Percentiles rank a stretch among this genome's conserved stretches.
phyloP scores from a whole-genome alignment of 1,140 invertebrate species.

The Cydia strobilella region DNA sequence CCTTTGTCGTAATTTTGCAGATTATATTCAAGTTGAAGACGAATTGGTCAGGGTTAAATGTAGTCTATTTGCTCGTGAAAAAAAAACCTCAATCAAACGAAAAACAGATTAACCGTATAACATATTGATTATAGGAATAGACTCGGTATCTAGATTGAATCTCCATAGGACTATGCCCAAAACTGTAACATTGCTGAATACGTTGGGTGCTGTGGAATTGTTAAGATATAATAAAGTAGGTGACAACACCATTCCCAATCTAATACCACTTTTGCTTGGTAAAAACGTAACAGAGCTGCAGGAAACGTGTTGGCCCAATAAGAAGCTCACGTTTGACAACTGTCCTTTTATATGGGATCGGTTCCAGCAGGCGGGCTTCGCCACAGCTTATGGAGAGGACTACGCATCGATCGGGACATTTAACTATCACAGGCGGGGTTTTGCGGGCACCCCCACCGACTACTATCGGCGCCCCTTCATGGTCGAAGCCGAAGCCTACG shows the following conservation, averaged over 20 bases:
- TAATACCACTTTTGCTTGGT: conserved; percentile 85
- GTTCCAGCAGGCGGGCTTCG: conserved; percentile 84
- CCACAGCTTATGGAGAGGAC: conserved; percentile 88
- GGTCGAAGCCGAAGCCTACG: conserved; percentile 76
- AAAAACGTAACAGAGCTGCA: conserved; percentile 79
- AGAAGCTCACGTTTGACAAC: conserved; percentile 49
- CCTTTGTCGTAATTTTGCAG: not conserved
- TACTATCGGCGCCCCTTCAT: conserved; percentile 88
- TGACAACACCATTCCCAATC: conserved; percentile 89
- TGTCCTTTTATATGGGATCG: conserved; percentile 88
- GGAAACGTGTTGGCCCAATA: conserved; percentile 79
- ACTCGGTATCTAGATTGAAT: conserved; percentile 91
- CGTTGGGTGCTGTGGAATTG: conserved; percentile 83
- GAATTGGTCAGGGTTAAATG: conserved; percentile 17
- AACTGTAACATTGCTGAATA: conserved; percentile 82
- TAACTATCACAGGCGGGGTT: conserved; percentile 87
- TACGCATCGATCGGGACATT: conserved; percentile 84
- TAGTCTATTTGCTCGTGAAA: conserved; percentile 80
- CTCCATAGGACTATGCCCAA: conserved; percentile 89
- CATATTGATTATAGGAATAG: conserved; percentile 91
- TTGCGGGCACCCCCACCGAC: conserved; percentile 86
- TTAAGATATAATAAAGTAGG: conserved; percentile 88
- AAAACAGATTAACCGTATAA: conserved; percentile 68
- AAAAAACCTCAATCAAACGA: conserved; percentile 37
- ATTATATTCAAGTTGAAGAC: not conserved